Percentiles rank a stretch among this genome's conserved stretches.
Conservation (phyloP, 1,140 invertebrate species). For the Frieseomelitta varia region DNA sequence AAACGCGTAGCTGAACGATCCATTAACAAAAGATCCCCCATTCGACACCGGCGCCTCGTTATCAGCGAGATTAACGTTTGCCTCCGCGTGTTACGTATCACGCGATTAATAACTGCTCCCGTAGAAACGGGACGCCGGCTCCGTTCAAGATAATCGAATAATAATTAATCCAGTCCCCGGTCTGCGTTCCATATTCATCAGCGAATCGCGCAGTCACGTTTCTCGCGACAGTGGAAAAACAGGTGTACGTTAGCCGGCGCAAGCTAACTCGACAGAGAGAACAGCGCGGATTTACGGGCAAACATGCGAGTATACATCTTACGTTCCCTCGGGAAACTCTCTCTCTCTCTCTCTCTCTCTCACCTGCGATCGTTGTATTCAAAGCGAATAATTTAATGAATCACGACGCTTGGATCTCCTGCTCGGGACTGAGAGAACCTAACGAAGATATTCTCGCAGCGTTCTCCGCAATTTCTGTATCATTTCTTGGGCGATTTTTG, state of each 20-base stretch:
- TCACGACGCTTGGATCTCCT: background rate
- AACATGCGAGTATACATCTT: constrained; percentile 14
- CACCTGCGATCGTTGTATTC: constrained; percentile 2
- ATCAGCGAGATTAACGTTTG: background rate
- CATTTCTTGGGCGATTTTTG: background rate
- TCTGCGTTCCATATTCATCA: constrained; percentile 47
- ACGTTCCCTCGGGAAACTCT: background rate
- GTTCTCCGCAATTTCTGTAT: background rate
- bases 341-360: too few relatives aligned
- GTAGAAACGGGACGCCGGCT: constrained; percentile 10
- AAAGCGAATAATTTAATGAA: constrained; percentile 44
- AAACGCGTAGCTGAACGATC: background rate
- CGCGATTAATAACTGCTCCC: constrained; percentile 35
- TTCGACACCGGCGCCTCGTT: background rate
- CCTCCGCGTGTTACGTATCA: background rate
- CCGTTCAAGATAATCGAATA: constrained; percentile 47
- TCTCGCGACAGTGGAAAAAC: constrained; percentile 36
- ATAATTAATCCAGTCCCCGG: constrained; percentile 41
- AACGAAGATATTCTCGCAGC: too few relatives aligned
- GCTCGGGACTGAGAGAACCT: background rate
- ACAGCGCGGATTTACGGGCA: constrained; percentile 22
- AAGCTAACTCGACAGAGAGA: constrained; percentile 20
- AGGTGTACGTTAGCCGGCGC: background rate
- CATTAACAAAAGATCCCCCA: background rate
- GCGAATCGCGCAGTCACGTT: constrained; percentile 26